Percentiles rank a stretch among this genome's conserved stretches.
These are phyloP conservation scores for Amblyornis subalaris DNA, from an alignment of 2,113 vertebrate species.

Conservation along the genomic window DNA sequence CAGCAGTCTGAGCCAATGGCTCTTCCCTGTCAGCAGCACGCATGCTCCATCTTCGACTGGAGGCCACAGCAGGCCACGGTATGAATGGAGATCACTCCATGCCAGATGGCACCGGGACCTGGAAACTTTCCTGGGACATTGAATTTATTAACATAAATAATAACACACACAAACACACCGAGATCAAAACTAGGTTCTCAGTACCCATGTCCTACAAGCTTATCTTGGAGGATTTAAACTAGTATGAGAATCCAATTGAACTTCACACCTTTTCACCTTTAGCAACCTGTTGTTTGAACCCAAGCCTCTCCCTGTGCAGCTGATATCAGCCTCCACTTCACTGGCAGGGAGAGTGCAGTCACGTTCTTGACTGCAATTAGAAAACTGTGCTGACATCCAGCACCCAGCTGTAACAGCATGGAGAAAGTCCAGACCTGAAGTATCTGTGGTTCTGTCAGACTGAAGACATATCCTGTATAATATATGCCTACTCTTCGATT, in stretches of 20 bases:
- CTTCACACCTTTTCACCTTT: not conserved
- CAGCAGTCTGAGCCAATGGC: not conserved
- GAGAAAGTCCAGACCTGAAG: not conserved
- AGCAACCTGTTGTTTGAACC: not conserved
- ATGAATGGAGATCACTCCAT: not conserved
- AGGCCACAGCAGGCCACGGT: not conserved
- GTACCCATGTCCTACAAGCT: not conserved
- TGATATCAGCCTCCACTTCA: not conserved
- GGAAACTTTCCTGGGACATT: not conserved
- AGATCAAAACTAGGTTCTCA: not conserved
- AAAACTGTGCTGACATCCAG: not conserved
- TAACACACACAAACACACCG: not conserved
- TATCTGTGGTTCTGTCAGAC: not conserved
- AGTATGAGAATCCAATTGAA: not conserved
- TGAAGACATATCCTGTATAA: not conserved
- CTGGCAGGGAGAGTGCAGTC: accelerated
- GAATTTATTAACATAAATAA: not conserved
- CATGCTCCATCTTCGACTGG: not conserved
- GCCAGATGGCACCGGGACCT: not conserved
- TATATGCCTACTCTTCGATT: not conserved
- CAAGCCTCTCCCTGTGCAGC: not conserved
- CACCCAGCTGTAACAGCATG: not conserved
- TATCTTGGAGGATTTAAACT: not conserved
- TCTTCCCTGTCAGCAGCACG: accelerated
- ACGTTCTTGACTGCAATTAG: not conserved